These are phyloP conservation scores for Smittia aterrima DNA, from an alignment of 2,888 invertebrate genomes.

Conservation along the genomic window DNA sequence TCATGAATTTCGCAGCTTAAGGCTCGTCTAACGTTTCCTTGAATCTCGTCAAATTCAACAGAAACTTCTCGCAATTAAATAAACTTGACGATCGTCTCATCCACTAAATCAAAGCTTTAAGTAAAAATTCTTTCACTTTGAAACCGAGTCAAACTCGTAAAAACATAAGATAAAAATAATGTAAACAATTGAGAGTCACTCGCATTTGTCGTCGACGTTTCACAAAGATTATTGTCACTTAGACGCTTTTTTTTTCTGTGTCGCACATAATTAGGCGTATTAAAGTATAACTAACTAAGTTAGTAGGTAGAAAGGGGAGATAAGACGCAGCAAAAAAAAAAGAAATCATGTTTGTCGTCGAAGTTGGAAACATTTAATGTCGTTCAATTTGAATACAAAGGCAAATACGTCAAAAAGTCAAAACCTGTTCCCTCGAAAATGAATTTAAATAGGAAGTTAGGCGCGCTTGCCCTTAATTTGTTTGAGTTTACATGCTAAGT, in stretches of 20 bases:
- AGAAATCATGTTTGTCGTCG: conserved; percentile 10
- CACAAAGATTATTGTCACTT: conserved; percentile 2
- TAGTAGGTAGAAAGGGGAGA: background rate
- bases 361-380: background rate
- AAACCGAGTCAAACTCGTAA: too few relatives aligned
- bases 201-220: background rate
- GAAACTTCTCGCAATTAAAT: too few relatives aligned
- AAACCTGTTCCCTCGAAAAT: background rate
- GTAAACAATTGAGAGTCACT: background rate
- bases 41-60: too few relatives aligned
- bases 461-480: background rate
- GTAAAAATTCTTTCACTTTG: too few relatives aligned
- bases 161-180: background rate
- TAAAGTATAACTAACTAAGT: background rate
- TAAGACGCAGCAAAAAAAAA: background rate
- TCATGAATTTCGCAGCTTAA: too few relatives aligned
- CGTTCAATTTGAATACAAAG: background rate
- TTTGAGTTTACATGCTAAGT: background rate
- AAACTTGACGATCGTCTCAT: too few relatives aligned
- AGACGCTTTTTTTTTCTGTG: background rate
- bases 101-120: too few relatives aligned
- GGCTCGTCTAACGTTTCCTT: too few relatives aligned
- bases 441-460: background rate
- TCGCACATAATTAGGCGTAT: background rate
- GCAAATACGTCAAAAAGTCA: background rate